Base-by-base conservation (phyloP, 1,140 invertebrate genomes). In the Ectropis grisescens region DNA sequence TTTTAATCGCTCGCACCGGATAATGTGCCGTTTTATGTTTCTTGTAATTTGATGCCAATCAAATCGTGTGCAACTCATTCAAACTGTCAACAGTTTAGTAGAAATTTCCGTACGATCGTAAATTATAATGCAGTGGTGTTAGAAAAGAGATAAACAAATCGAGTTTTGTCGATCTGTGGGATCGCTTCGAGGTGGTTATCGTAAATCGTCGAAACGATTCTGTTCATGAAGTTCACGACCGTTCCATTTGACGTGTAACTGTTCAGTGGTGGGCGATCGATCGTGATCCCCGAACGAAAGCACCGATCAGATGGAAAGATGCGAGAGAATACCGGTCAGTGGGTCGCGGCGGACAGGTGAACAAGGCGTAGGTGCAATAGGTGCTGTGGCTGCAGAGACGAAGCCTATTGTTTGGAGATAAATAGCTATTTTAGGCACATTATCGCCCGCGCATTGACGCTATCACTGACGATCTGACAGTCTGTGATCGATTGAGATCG, bases 1-100 rank as follows among this genome's bases (percentile, higher is more conserved):
- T 56, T 64, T 58, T 62, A 64, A 64, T 66, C 48, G 53, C 46
- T 42, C 27, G 29, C 40, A 48, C 37, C 57, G 60, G 57, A 66
- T 54, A 54, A 41, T 41, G 45, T 51, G 58, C 60, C 51, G 60
- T 61, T 68, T 53, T 41, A 33, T 19, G 8, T 19, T 19, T 3
- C 41, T 19, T 3, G 16, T 19, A 19, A 19, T 19, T 19, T 19
- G 50, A 52, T 46, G 47, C 46, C 43, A 54, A 70, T 61, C 58
- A 52, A 47, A 54, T 48, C 34, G 39, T 43, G 30, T 30, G 31
- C 37, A 46, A 40, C 40, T 47, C 31, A 13, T 27, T 13, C 16
- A 25, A 8, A 35, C 22, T 34, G 39, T 31, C 33, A 41, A 41
- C 33, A 33, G 24, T 30, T 30, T 19, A 8, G 16, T 3, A 19